Evolutionary conservation across 2,888 invertebrate species (phyloP), one percentile per base, ranked within the genome.

Genomic region (Dorcus parallelipipedus): DNA sequence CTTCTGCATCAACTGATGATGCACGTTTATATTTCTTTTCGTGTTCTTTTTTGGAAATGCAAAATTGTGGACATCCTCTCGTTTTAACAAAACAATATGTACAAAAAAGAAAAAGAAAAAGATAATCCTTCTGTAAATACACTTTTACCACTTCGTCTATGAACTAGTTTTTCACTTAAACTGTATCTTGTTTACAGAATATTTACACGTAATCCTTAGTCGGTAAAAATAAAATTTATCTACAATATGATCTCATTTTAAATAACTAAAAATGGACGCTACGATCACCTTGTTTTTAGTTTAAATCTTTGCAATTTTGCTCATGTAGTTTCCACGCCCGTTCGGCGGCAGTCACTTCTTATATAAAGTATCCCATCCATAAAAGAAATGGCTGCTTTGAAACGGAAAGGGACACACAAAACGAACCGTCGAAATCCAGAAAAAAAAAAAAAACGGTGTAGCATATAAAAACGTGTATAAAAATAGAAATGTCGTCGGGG

Each of bases 41-140:
- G 7, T 33, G 26, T 33, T 33, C 26, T 33, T 0, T 33, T 55
- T 59, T 61, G 62, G 62, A 62, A 62, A 62, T 62, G 62, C 59
- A 62, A 62, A 48, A 10, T 10, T 42, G 42, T 14, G 42, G 42
- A 33, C 26, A 33, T 33, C 26, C 26, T 41, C 41, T 42, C 42
- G 45, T 45, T 17, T 9, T 3, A 20, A 9, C 4, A 20, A 45
- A 45, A 42, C 7, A 42, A 14, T 45, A 45, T 45, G 20, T 45
- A 45, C 45, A 45, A n/a, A 20, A 42, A 14, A 26, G n/a, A 26
- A 33, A 33, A 33, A 33, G 26, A 33, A 33, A 33, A 33, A 33
- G 26, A 33, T 5, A 33, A 33, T 33, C 14, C 42, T 42, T 42
- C 14, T 42, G 42, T 42, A 42, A 42, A 42, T 45, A 45, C 45